Evolutionary conservation across 92 coral and sea anemone species (phyloP), one percentile per base, ranked within the genome.

Genomic region (Isaurus tuberculatus): DNA sequence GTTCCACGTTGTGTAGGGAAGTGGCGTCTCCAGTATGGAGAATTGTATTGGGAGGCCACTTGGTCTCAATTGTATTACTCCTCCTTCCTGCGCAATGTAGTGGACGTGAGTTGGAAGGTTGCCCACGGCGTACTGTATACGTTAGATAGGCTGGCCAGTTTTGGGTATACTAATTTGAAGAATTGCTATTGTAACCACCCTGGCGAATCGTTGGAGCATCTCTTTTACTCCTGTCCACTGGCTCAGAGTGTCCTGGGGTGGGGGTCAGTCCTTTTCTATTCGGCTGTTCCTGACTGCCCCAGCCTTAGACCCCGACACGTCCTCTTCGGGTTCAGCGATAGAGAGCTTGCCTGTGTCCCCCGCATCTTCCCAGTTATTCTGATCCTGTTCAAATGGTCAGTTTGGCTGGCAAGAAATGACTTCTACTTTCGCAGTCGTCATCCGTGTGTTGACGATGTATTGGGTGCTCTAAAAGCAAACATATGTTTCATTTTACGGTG

Each of bases 171-270:
- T n/a, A n/a, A n/a, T n/a, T n/a, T n/a, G n/a, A n/a, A n/a, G n/a
- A n/a, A n/a, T n/a, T n/a, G n/a, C n/a, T n/a, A n/a, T n/a, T n/a
- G n/a, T n/a, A n/a, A n/a, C n/a, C n/a, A n/a, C n/a, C n/a, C n/a
- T n/a, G n/a, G n/a, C n/a, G n/a, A n/a, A n/a, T n/a, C n/a, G n/a
- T n/a, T n/a, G n/a, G n/a, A n/a, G n/a, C n/a, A n/a, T n/a, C n/a
- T n/a, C n/a, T n/a, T n/a, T n/a, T n/a, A n/a, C n/a, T 40, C 46
- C 0, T 83, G 87, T 27, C 81, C 80, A n/a, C 34, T 51, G 17
- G 69, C 42, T 0, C 75, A 70, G 55, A 70, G 55, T 13, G n/a
- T 70, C 14, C 40, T 70, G 19, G 75, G 75, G 2, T 70, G 75
- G 75, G 29, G 34, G 0, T 36, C 49, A 0, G 16, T 70, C 22